Percentiles rank a stretch among this genome's conserved stretches.
Evolutionary conservation across 2,888 invertebrate species (phyloP).

Genomic region (Pollenia amentaria): DNA sequence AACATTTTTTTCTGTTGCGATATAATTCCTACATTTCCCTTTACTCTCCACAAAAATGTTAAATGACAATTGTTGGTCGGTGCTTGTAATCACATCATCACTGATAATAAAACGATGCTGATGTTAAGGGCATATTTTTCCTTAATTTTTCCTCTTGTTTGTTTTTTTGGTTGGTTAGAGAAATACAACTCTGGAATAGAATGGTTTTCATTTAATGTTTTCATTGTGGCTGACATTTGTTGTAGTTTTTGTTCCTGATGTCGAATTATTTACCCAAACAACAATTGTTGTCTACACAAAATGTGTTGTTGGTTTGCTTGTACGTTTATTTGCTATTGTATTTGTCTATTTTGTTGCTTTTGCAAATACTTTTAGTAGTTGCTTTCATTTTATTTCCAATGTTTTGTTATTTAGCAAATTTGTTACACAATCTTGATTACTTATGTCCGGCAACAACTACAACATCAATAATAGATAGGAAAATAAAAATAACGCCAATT

Average conservation of each 20-base stretch:
- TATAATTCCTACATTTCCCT: not conserved
- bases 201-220: slow-evolving; percentile 49
- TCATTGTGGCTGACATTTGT: slow-evolving; percentile 35
- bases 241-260: slow-evolving; percentile 48
- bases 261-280: slow-evolving; percentile 69
- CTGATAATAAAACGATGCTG: slow-evolving; percentile 23
- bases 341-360: not conserved
- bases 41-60: not conserved
- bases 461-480: slow-evolving; percentile 10
- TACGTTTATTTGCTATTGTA: slow-evolving; percentile 15
- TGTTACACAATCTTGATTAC: slow-evolving; percentile 62
- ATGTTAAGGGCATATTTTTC: slow-evolving; percentile 18
- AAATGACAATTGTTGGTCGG: slow-evolving; percentile 40
- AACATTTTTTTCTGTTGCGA: no score
- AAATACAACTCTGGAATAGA: slow-evolving; percentile 6
- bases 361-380: slow-evolving; percentile 15
- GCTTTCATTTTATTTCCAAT: slow-evolving; percentile 34
- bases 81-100: slow-evolving; percentile 30
- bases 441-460: slow-evolving; percentile 44
- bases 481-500: slow-evolving; percentile 19
- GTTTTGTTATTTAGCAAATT: slow-evolving; percentile 66
- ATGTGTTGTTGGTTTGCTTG: slow-evolving; percentile 19
- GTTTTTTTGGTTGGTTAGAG: slow-evolving; percentile 15
- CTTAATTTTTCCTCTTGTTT: not conserved
- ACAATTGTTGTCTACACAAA: slow-evolving; percentile 67